Base-by-base conservation (phyloP, 1,140 invertebrate genomes). In the Drosophila carrolli region DNA sequence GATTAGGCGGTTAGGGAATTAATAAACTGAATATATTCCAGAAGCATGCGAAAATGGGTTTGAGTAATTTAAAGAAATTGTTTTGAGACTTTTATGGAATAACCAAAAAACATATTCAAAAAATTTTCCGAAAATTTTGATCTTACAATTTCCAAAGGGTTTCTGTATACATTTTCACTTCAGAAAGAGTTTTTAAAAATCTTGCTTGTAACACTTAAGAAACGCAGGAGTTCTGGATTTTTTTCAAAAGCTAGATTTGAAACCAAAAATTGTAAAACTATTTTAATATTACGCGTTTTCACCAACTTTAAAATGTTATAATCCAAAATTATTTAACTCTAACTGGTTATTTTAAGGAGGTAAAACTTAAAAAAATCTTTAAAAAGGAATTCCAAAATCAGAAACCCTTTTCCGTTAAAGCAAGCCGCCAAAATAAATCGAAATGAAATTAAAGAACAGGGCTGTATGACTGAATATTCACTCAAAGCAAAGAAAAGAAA, bases 391-490 rank as follows among this genome's bases (percentile, higher is more conserved):
- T 23, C 3, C 4, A 23, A 23, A 23, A 23, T 23, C 23, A 23
- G 23, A 23, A 23, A 23, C 23, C 23, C 4, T 7, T 32, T 32
- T 32, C 29, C 29, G 10, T 23, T 23, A 23, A 23, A 23, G 19
- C 5, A 37, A 35, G 10, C 19, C 32, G 16, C 16, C 38, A 11
- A 60, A 32, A 29, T n/a, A 27, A 16, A 37, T 38, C 38, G 47
- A 68, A 43, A 29, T 16, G n/a, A 35, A 51, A 53, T 27, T 16
- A 14, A 41, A 19, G n/a, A 66, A 37, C 60, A 68, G 44, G 65
- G 60, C n/a, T 66, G 47, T 53, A 70, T 56, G 82, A 86, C 82
- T 85, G 82, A 85, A 86, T 61, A 63, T 77, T 82, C 79, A 68
- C 83, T 76, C 66, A 83, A 60, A 70, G 48, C 35, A 41, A 74